A percentile compares a stretch with the other conserved stretches of the same genome.
phyloP scores from a whole-genome alignment of 2,888 invertebrate species.

The Andrena praecox region DNA sequence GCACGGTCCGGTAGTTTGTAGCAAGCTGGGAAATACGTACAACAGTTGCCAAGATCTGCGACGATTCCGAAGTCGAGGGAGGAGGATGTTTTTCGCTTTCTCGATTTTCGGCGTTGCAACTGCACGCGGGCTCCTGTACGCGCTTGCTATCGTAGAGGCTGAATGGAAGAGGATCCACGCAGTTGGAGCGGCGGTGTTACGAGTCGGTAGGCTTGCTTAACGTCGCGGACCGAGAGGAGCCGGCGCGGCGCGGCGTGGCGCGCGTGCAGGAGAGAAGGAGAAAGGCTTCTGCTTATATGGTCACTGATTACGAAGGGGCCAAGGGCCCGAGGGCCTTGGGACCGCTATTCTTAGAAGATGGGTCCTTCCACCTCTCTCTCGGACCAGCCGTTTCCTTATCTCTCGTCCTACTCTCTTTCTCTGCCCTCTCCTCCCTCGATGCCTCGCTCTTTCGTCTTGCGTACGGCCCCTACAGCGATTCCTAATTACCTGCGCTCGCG shows the following conservation, averaged over 20 bases:
- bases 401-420: slow-evolving; percentile 49
- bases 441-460: slow-evolving; percentile 34
- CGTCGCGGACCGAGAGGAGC: slow-evolving; percentile 51
- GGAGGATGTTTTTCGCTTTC: slow-evolving; percentile 29
- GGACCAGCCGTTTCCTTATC: slow-evolving; percentile 43
- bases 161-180: slow-evolving; percentile 39
- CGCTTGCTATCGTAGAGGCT: slow-evolving; percentile 33
- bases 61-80: not conserved
- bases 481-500: slow-evolving; percentile 65
- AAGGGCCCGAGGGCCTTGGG: slow-evolving; percentile 76
- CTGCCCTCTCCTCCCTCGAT: slow-evolving; percentile 26
- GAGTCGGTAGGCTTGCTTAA: slow-evolving; percentile 59
- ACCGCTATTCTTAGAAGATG: slow-evolving; percentile 80
- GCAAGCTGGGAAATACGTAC: not conserved
- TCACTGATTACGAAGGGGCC: slow-evolving; percentile 72
- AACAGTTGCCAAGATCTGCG: not conserved
- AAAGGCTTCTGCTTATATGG: slow-evolving; percentile 71
- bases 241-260: not conserved
- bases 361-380: slow-evolving; percentile 51
- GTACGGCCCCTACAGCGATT: slow-evolving; percentile 58
- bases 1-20: not conserved
- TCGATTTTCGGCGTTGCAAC: slow-evolving; percentile 37
- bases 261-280: slow-evolving; percentile 43
- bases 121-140: not conserved
- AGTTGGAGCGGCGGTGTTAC: slow-evolving; percentile 51